Percentiles rank a stretch among this genome's conserved stretches.
Evolutionary conservation across 2,888 invertebrate genomes (phyloP).

Genomic region (Caradrina kadenii): DNA sequence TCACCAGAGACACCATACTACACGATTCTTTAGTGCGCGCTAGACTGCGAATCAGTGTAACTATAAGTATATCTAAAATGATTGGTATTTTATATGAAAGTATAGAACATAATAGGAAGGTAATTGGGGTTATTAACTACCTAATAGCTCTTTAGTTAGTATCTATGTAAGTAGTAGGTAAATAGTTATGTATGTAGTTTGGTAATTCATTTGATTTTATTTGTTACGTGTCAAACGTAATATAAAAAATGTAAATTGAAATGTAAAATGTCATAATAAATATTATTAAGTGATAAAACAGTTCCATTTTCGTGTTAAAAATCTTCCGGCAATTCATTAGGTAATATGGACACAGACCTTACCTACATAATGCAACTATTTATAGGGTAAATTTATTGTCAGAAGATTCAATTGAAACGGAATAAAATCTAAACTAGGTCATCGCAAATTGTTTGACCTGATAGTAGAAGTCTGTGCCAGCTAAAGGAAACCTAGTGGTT

Average conservation of each 20-base stretch:
- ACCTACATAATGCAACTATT: no score
- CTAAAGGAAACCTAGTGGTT: slow-evolving; percentile 44
- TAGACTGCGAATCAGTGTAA: no score
- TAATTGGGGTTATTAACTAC: no score
- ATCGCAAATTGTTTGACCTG: slow-evolving; percentile 1
- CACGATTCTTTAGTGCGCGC: background rate
- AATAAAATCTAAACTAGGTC: slow-evolving; percentile 18
- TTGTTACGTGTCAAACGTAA: background rate
- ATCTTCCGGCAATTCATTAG: background rate
- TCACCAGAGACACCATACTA: background rate
- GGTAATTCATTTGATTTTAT: background rate
- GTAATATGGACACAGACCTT: background rate
- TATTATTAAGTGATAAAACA: background rate
- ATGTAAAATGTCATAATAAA: no score
- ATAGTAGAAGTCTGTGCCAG: background rate
- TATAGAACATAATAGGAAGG: no score
- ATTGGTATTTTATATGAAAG: background rate
- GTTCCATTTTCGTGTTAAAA: background rate
- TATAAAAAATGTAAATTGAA: no score
- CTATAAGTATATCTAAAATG: background rate
- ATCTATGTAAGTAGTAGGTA: no score
- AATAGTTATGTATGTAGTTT: no score
- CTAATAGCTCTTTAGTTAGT: background rate
- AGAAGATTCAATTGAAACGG: background rate
- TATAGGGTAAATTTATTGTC: background rate